A percentile compares a stretch with the other conserved stretches of the same genome.
Conservation (phyloP, 2,888 invertebrate species). For the Watsonalla cultraria region DNA sequence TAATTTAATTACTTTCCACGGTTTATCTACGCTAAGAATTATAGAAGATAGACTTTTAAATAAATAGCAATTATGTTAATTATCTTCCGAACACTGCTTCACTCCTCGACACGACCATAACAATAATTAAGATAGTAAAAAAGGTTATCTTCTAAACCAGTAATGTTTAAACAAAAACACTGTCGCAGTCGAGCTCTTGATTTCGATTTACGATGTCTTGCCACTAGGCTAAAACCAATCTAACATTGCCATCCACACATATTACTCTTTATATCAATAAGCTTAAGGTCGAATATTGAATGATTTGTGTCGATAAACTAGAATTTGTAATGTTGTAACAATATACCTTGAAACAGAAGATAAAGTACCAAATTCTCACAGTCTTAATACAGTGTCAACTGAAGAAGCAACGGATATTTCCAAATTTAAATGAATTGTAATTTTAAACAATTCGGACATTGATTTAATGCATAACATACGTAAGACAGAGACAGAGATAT, state of each 20-base stretch:
- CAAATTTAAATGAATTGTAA: constrained; percentile 71
- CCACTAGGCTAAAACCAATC: constrained; percentile 28
- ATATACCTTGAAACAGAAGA: constrained; percentile 33
- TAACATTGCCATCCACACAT: constrained; percentile 12
- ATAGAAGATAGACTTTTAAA: constrained; percentile 13
- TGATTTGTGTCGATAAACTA: not conserved
- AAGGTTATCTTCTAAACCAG: constrained; percentile 65
- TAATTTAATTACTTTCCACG: not conserved
- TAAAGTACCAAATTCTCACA: constrained; percentile 68
- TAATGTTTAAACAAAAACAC: constrained; percentile 68
- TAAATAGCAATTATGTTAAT: constrained; percentile 66
- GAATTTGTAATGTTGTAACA: constrained; percentile 9
- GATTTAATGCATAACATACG: constrained; percentile 60
- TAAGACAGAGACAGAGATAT: constrained; percentile 45
- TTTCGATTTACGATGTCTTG: constrained; percentile 55
- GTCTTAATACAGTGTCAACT: constrained; percentile 51
- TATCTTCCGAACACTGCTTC: constrained; percentile 56
- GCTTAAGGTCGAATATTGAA: constrained; percentile 1
- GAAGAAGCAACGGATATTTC: constrained; percentile 50
- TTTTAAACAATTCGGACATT: constrained; percentile 69
- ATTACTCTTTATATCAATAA: constrained; percentile 10
- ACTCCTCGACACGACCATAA: constrained; percentile 52
- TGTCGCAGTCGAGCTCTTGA: constrained; percentile 54
- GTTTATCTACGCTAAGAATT: not conserved
- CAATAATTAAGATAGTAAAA: constrained; percentile 69